These are phyloP conservation scores for Trichonephila inaurata DNA, from an alignment of 1,140 invertebrate species.

Conservation along the genomic window DNA sequence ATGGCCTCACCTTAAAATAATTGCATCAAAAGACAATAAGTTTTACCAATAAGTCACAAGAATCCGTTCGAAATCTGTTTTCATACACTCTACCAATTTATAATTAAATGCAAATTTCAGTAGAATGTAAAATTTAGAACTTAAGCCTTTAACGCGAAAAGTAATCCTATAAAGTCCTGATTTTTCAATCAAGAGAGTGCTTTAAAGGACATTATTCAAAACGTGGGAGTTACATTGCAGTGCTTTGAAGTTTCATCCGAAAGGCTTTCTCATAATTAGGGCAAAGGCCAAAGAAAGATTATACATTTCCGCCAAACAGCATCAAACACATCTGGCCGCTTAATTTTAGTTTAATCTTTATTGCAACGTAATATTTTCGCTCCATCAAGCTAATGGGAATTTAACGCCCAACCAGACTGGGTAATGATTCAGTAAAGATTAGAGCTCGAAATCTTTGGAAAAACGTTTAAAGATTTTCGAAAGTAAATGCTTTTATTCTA, in stretches of 20 bases:
- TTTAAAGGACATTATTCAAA: background rate
- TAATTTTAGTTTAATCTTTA: slow-evolving; percentile 74
- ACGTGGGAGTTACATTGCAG: background rate
- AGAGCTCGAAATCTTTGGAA: background rate
- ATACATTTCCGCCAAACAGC: slow-evolving; percentile 34
- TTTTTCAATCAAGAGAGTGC: background rate
- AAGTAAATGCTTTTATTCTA: background rate
- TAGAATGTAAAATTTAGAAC: background rate
- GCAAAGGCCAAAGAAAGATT: slow-evolving; percentile 24
- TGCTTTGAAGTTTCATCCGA: slow-evolving; percentile 4
- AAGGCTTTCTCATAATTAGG: slow-evolving; percentile 12
- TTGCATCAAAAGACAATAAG: too few species aligned
- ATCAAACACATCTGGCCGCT: slow-evolving; percentile 62
- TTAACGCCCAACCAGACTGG: slow-evolving; percentile 45
- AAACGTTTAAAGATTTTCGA: background rate
- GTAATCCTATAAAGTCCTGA: background rate
- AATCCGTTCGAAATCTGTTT: too few species aligned
- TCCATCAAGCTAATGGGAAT: slow-evolving; percentile 66
- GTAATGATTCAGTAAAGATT: slow-evolving; percentile 39
- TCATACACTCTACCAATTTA: background rate
- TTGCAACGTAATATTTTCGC: slow-evolving; percentile 59
- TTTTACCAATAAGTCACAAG: too few species aligned
- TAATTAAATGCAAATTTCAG: background rate
- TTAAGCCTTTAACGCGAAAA: background rate
- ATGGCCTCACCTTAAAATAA: too few species aligned